These are phyloP conservation scores for Actinostola sp. DNA, from an alignment of 92 coral and sea anemone genomes.

Conservation along the genomic window DNA sequence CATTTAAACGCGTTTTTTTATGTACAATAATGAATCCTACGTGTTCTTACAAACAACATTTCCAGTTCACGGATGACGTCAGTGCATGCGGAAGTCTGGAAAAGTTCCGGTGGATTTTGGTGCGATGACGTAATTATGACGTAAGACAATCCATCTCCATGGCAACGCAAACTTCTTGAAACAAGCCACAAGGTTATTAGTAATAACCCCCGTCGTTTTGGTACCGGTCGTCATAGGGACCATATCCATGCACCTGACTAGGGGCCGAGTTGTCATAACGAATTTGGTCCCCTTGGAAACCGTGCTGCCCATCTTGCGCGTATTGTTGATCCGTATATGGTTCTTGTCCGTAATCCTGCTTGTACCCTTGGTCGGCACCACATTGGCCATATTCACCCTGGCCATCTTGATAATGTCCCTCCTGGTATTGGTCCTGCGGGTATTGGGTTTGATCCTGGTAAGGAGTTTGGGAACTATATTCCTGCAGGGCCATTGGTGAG, in stretches of 20 bases:
- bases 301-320: conserved; percentile 70
- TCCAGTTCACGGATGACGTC: too few species aligned
- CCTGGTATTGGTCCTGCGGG: conserved; percentile 45
- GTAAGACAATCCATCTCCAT: background rate
- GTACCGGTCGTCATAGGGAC: conserved; percentile 64
- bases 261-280: conserved; percentile 30
- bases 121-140: background rate
- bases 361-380: conserved; percentile 71
- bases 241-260: conserved; percentile 41
- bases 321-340: conserved; percentile 74
- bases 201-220: conserved; percentile 47
- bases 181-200: conserved; percentile 1
- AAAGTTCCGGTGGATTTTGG: background rate
- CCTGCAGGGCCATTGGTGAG: conserved; percentile 47
- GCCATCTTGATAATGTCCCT: conserved; percentile 61
- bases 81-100: too few species aligned
- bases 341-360: conserved; percentile 73
- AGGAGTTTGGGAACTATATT: conserved; percentile 28
- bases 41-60: too few species aligned
- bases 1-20: too few species aligned
- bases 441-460: conserved; percentile 64
- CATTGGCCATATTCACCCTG: conserved; percentile 66
- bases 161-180: conserved; percentile 13
- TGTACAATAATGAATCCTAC: too few species aligned
- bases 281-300: conserved; percentile 42